Evolutionary conservation across 2,797 vertebrate species (phyloP).

Genomic region (Pangasius macronema): DNA sequence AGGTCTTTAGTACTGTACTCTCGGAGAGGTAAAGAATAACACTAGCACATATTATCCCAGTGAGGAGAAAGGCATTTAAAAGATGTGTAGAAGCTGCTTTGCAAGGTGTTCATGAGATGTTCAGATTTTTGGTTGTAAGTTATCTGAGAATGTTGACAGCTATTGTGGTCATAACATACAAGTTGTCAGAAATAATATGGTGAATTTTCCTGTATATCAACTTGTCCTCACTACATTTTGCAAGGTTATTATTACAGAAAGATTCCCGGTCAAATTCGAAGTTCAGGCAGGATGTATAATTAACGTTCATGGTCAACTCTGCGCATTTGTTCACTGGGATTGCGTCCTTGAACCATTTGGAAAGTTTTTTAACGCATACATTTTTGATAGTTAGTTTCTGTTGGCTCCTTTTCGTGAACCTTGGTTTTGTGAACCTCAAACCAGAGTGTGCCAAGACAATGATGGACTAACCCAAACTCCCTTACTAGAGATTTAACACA

Average conservation of each 20-base stretch:
- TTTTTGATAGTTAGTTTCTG: not conserved
- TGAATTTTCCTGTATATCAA: too few relatives aligned
- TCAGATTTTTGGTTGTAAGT: not conserved
- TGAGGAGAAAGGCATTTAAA: not conserved
- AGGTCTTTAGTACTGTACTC: too few relatives aligned
- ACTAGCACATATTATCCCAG: conserved; percentile 5
- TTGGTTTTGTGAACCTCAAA: not conserved
- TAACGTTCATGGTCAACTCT: not conserved
- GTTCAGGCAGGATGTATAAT: not conserved
- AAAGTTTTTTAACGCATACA: not conserved
- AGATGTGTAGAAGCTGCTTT: not conserved
- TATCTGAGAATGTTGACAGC: not conserved
- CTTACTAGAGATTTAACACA: not conserved
- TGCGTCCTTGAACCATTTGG: not conserved
- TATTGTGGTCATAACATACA: not conserved
- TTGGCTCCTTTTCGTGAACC: not conserved
- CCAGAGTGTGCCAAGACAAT: not conserved
- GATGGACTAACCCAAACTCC: not conserved
- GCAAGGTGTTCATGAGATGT: not conserved
- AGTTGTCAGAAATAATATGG: not conserved
- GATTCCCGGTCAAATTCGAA: too few relatives aligned
- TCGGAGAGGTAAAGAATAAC: too few relatives aligned
- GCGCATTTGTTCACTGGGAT: not conserved
- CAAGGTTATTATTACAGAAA: too few relatives aligned
- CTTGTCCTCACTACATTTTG: too few relatives aligned